Evolutionary conservation across 2,113 vertebrate species (phyloP), one percentile per base, ranked within the genome.

Genomic region (Clarias magur): DNA sequence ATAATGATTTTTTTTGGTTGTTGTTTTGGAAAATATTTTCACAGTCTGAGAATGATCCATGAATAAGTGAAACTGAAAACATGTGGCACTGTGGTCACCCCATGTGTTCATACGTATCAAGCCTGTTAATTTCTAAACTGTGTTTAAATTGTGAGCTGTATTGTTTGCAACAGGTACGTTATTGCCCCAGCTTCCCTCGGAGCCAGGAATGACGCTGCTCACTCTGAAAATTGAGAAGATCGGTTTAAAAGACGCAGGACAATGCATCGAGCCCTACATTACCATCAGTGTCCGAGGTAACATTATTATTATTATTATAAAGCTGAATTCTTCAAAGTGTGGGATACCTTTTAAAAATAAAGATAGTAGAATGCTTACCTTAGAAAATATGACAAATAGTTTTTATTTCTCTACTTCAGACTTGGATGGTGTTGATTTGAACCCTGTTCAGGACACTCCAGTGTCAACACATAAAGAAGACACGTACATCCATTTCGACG

Each of bases 211-310:
- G 98, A 96, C 97, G 0, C 94, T 97, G 59, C 97, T 99, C 25
- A 99, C 98, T 2, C 93, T 99, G 93, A 96, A 94, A 91, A 98
- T 99, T 76, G 98, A 99, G 91, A 99, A 98, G 91, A 99, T 99
- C 67, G 98, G 98, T 72, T 93, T 99, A 94, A 99, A 99, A 92
- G 98, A 99, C 54, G 98, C 98, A 0, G 98, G 98, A 56, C 98
- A 99, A 88, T 99, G 98, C 93, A 99, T 99, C 62, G 97, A 99
- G 84, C 97, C 98, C 48, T 99, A 99, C 89, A 96, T 99, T 88
- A 99, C 97, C 82, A 95, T 99, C 87, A 99, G 97, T 80, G 96
- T 99, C 4, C 99, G 99, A 95, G 98, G 98, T 99, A 93, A 4
- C 19, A 25, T 38, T 34, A 10, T 21, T 9, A 21, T 38, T 59